Base-by-base conservation (phyloP, 1,140 invertebrate species). In the Temnothorax nylanderi region DNA sequence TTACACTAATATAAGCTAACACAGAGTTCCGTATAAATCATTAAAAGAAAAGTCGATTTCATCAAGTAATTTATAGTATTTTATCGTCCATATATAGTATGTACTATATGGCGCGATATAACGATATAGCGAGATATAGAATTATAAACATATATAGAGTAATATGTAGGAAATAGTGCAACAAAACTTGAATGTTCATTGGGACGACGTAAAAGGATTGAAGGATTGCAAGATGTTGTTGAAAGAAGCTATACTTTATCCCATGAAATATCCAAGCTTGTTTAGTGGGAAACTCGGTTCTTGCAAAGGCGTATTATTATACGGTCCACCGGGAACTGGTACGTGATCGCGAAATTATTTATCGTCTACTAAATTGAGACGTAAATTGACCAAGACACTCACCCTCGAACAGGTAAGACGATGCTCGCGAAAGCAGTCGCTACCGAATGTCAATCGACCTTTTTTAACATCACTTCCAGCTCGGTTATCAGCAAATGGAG, bases 401-500 rank as follows among this genome's bases (percentile, higher is more conserved):
- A 62, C 18, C 16, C 87, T 49, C 74, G 26, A 89, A 92, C 96
- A 92, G 98, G 98, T 5, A 99, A 99, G 95, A 99, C 98, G 0
- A 95, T 98, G 91, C 94, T 99, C 87, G 98, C 98, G 0, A 98
- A 98, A 95, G 98, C 98, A 0, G 96, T 98, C 0, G 98, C 98
- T 7, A 96, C 97, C 7, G 98, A 99, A 94, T 97, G 97, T 64
- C 96, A 97, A 49, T 97, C 97, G n/a, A 98, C 98, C 0, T 99
- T 99, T 94, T 99, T 99, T 93, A 99, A 99, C 91, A 97, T 99
- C 44, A 98, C 98, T 0, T 97, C 98, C 54, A 98, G 98, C 88
- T 97, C 97, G 1, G 96, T 99, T 32, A 97, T 99, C 5, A 98
- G 98, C 92, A 99, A 99, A 95, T 99, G 98, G 98, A 96, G 99